Conservation (phyloP, 1,140 invertebrate genomes). For the Aradophagus sp. region DNA sequence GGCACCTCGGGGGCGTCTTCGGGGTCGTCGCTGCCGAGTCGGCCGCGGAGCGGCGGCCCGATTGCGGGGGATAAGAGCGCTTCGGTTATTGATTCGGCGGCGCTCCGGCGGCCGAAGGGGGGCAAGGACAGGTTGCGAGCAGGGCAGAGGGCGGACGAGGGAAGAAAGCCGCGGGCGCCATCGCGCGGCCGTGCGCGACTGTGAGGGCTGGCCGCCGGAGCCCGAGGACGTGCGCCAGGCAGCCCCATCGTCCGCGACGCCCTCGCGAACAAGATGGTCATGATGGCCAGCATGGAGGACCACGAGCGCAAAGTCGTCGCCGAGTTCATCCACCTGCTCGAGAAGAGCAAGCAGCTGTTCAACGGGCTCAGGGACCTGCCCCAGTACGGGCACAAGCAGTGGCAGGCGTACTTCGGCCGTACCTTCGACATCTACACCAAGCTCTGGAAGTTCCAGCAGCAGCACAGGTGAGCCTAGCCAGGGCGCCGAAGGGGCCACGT, state of each 20-base stretch:
- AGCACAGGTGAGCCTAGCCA: constrained; percentile 83
- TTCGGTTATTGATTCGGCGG: constrained; percentile 68
- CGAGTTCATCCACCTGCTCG: constrained; percentile 96
- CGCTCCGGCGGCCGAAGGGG: constrained; percentile 50
- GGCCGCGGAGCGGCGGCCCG: constrained; percentile 58
- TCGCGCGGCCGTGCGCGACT: constrained; percentile 69
- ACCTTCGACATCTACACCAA: constrained; percentile 99
- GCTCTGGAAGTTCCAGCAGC: constrained; percentile 99
- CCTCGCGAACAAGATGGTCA: constrained; percentile 77
- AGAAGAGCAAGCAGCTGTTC: constrained; percentile 98
- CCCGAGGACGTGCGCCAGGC: constrained; percentile 57
- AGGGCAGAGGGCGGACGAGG: constrained; percentile 38
- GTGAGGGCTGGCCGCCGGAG: constrained; percentile 63
- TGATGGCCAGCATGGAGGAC: constrained; percentile 86
- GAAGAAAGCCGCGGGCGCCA: constrained; percentile 67
- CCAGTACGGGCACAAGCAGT: constrained; percentile 97
- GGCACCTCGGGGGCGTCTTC: constrained; percentile 26
- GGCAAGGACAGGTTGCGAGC: constrained; percentile 43
- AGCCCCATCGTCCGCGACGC: constrained; percentile 44
- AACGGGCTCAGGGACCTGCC: constrained; percentile 96
- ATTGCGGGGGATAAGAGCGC: constrained; percentile 65
- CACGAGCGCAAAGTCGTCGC: constrained; percentile 95
- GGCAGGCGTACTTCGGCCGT: constrained; percentile 97
- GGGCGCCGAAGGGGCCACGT: constrained; percentile 14
- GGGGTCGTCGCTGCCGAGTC: constrained; percentile 37